A percentile compares a stretch with the other conserved stretches of the same genome.
These are phyloP conservation scores for Desmodus rotundus DNA, from an alignment of 2,113 vertebrate species.

Conservation along the genomic window DNA sequence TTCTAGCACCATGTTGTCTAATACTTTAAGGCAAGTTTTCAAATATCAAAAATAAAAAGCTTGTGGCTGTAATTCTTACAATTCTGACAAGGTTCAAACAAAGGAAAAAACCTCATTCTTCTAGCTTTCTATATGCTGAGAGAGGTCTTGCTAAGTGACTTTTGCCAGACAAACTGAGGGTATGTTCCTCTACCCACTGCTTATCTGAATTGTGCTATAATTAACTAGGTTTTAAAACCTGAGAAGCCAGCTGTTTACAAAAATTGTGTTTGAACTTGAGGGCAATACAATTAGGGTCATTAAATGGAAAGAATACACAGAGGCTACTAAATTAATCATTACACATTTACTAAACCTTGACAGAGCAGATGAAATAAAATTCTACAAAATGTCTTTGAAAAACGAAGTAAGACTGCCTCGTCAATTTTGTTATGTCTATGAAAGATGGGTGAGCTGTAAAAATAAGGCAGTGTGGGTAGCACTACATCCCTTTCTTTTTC, in stretches of 20 bases:
- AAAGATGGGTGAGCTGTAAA: slow-evolving; percentile 81
- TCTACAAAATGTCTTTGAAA: slow-evolving; percentile 93
- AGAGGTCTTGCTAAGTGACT: background rate
- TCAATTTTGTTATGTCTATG: slow-evolving; percentile 77
- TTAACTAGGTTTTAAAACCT: background rate
- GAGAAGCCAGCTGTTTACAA: background rate
- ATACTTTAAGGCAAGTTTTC: background rate
- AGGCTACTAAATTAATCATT: slow-evolving; percentile 75
- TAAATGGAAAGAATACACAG: slow-evolving; percentile 68
- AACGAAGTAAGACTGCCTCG: slow-evolving; percentile 83
- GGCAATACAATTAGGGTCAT: background rate
- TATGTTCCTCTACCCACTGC: background rate
- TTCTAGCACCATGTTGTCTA: background rate
- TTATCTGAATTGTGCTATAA: background rate
- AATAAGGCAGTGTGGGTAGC: slow-evolving; percentile 83
- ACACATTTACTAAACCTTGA: slow-evolving; percentile 81
- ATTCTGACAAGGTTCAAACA: background rate
- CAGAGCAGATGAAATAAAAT: slow-evolving; percentile 82
- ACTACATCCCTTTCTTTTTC: slow-evolving; percentile 71
- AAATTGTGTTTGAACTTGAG: background rate
- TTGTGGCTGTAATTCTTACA: background rate
- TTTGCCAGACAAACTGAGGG: too few relatives aligned
- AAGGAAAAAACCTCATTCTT: background rate
- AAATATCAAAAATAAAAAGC: background rate
- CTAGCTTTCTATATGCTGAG: too few relatives aligned